Conservation (phyloP, 2,113 vertebrate genomes). For the Sciurus niger region DNA sequence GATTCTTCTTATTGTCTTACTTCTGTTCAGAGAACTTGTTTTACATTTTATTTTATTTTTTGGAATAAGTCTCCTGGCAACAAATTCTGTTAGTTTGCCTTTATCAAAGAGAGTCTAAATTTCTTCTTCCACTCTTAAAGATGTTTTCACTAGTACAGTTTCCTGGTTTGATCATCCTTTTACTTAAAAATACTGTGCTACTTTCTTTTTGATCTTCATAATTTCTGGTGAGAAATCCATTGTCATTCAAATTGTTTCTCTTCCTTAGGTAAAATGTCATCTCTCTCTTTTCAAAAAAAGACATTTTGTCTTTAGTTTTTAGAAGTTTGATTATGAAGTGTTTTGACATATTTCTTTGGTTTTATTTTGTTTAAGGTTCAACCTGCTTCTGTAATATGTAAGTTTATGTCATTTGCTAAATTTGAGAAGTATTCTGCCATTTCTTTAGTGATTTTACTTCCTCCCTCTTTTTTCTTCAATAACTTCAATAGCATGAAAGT, state of each 20-base stretch:
- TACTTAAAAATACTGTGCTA: background rate
- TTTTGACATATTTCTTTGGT: background rate
- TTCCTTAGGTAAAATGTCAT: background rate
- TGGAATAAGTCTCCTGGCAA: background rate
- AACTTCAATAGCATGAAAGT: background rate
- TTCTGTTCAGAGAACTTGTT: background rate
- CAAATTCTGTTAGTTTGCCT: slow-evolving; percentile 9
- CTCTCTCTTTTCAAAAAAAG: background rate
- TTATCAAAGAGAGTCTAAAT: background rate
- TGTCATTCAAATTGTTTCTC: background rate
- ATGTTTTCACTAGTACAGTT: background rate
- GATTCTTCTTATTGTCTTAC: background rate
- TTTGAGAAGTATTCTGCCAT: background rate
- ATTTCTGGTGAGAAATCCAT: background rate
- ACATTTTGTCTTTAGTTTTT: background rate
- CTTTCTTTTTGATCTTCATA: background rate
- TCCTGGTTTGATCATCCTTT: background rate
- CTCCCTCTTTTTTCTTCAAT: background rate
- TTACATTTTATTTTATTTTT: background rate
- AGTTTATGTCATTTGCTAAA: background rate
- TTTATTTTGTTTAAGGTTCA: background rate
- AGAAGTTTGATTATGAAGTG: background rate
- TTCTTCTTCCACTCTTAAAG: background rate
- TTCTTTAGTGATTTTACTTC: background rate
- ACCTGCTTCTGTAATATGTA: background rate